phyloP scores from a whole-genome alignment of 64 coral and sea anemone species.

The Montipora capricornis region DNA sequence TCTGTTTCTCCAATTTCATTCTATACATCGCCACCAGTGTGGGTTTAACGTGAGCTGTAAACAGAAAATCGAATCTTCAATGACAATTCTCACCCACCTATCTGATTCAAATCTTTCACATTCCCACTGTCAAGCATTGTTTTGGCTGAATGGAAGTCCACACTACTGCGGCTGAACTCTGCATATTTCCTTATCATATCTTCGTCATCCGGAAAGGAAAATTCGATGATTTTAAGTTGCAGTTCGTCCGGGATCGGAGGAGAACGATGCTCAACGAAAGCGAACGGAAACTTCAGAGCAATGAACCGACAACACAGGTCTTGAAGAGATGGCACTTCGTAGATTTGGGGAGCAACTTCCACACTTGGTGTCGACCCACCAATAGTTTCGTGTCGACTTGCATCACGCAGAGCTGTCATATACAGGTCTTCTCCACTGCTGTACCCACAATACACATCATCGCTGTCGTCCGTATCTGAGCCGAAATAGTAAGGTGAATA shows the following conservation, averaged over 20 bases:
- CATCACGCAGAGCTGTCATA: background rate
- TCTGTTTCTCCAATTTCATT: too few species aligned
- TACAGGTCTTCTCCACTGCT: background rate
- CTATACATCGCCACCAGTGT: too few species aligned
- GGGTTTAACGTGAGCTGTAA: background rate
- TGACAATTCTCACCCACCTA: conserved; percentile 71
- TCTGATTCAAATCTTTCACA: conserved; percentile 86
- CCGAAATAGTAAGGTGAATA: conserved; percentile 41
- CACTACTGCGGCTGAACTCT: conserved; percentile 54
- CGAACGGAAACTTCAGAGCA: conserved; percentile 90
- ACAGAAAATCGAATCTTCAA: background rate
- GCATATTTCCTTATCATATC: conserved; percentile 86
- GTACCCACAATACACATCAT: conserved; percentile 48
- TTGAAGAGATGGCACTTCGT: conserved; percentile 57
- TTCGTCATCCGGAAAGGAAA: conserved; percentile 88
- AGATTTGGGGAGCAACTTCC: background rate
- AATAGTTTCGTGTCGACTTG: background rate
- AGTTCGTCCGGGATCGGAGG: conserved; percentile 93
- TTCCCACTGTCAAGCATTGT: conserved; percentile 43
- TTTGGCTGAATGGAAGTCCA: conserved; percentile 39
- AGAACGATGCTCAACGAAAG: conserved; percentile 83
- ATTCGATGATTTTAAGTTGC: conserved; percentile 86
- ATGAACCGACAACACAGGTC: conserved; percentile 79
- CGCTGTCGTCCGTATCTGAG: conserved; percentile 34
- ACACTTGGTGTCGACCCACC: background rate